These are phyloP conservation scores for Acanthurus lineatus DNA, from an alignment of 2,797 vertebrate genomes.

Conservation along the genomic window DNA sequence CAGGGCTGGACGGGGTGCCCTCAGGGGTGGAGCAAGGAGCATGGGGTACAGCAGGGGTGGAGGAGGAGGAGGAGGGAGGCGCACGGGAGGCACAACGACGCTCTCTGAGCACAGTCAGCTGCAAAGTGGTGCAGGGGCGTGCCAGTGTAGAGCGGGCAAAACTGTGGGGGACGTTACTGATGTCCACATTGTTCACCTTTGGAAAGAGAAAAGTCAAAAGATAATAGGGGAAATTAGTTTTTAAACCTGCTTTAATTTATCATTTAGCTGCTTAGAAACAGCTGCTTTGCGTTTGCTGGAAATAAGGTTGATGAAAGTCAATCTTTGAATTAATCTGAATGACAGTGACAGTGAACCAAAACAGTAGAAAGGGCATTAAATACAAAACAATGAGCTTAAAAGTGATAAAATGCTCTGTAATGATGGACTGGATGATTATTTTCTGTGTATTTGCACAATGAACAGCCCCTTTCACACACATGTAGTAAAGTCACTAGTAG, in stretches of 20 bases:
- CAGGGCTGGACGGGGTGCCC: constrained; percentile 80
- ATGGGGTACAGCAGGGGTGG: constrained; percentile 77
- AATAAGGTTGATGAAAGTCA: no score
- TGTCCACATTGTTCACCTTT: constrained; percentile 96
- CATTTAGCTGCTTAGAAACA: not conserved
- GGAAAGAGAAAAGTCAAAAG: not conserved
- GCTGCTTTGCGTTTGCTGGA: no score
- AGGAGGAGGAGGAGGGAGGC: constrained; percentile 81
- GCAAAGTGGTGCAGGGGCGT: constrained; percentile 92
- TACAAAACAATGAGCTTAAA: no score
- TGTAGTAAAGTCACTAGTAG: not conserved
- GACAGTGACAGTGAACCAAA: no score
- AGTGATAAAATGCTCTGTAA: no score
- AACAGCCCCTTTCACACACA: no score
- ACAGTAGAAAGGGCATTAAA: no score
- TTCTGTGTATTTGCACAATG: no score
- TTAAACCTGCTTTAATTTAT: not conserved
- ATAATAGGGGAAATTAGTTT: not conserved
- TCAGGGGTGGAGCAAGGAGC: constrained; percentile 82
- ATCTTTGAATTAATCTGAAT: no score
- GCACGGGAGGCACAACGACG: constrained; percentile 90
- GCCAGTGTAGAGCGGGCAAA: constrained; percentile 93
- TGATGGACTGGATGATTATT: no score
- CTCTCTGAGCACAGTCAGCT: constrained; percentile 95
- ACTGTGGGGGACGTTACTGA: constrained; percentile 97